A percentile compares a stretch with the other conserved stretches of the same genome.
phyloP scores from a whole-genome alignment of 2,888 invertebrate genomes.

The Drosophila maculinotata region DNA sequence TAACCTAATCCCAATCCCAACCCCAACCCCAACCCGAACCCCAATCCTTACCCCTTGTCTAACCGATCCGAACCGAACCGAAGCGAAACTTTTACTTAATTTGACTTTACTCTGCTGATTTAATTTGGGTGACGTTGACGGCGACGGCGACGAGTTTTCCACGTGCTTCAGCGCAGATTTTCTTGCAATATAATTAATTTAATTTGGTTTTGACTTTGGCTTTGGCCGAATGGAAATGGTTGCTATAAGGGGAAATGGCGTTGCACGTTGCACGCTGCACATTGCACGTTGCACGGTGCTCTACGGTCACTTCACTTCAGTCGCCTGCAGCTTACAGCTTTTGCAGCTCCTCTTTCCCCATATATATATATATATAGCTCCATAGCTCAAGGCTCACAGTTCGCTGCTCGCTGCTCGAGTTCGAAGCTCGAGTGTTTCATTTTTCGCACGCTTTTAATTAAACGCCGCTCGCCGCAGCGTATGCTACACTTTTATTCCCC shows the following conservation, averaged over 20 bases:
- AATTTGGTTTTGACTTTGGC: constrained; percentile 59
- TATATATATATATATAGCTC: no score
- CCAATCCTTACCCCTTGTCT: not conserved
- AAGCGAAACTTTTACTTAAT: constrained; percentile 65
- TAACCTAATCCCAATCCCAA: not conserved
- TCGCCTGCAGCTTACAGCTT: constrained; percentile 7
- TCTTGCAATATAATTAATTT: constrained; percentile 75
- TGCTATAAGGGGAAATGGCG: constrained; percentile 9
- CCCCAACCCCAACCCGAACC: not conserved
- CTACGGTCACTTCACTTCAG: constrained; percentile 26
- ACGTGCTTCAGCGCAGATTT: constrained; percentile 64
- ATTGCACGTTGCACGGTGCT: no score
- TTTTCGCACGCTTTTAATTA: constrained; percentile 76
- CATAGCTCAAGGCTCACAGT: constrained; percentile 22
- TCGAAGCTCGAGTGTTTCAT: constrained; percentile 71
- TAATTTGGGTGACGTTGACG: constrained; percentile 52
- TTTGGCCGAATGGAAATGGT: constrained; percentile 35
- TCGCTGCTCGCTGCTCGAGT: no score
- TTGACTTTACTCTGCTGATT: constrained; percentile 62
- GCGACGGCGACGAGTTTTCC: constrained; percentile 43
- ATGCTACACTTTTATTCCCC: constrained; percentile 44
- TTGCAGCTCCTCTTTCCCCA: not conserved
- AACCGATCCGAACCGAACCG: not conserved
- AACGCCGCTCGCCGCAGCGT: constrained; percentile 52
- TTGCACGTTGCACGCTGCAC: constrained; percentile 6